Evolutionary conservation across 1,140 invertebrate species (phyloP), one percentile per base, ranked within the genome.

Genomic region (Phthorimaea operculella): DNA sequence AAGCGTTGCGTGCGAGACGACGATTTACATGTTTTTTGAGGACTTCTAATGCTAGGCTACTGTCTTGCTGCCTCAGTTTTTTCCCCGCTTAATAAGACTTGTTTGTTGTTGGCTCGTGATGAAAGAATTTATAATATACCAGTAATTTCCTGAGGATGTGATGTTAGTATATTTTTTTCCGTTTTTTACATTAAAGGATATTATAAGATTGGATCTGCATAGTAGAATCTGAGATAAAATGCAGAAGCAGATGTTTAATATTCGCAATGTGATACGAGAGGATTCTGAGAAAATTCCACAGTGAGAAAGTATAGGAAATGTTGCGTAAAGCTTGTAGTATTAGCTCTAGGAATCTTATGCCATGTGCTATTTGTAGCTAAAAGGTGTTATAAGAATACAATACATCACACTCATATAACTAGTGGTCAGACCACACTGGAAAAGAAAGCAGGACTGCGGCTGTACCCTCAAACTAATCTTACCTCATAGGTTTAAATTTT

Each of bases 21-120:
- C 71, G 70, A 82, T 79, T 79, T 76, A 82, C 75, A 74, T 68
- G 60, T 69, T 68, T 72, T 70, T 75, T 72, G 62, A 63, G 59
- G 70, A 57, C 45, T 68, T 64, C 63, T 76, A 74, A 70, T 69
- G 66, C 60, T 63, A 44, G 45, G 76, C 78, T 81, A 78, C 78
- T 70, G 78, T 73, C 67, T 80, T 72, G 67, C 72, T 76, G 68
- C 63, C 56, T 59, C 59, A 52, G 58, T 71, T 72, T 68, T 76
- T 69, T 67, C 52, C 34, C 28, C 15, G 36, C 18, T 62, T 64
- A 63, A 67, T 74, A 64, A 66, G 64, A 51, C 52, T 33, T 58
- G 54, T 54, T 54, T 53, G 21, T 34, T 34, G 18, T 16, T 59
- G 60, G 58, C 55, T 57, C 57, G 60, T 62, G 62, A 74, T 60